Evolutionary conservation across 2,888 invertebrate genomes (phyloP).

Genomic region (Tyria jacobaeae): DNA sequence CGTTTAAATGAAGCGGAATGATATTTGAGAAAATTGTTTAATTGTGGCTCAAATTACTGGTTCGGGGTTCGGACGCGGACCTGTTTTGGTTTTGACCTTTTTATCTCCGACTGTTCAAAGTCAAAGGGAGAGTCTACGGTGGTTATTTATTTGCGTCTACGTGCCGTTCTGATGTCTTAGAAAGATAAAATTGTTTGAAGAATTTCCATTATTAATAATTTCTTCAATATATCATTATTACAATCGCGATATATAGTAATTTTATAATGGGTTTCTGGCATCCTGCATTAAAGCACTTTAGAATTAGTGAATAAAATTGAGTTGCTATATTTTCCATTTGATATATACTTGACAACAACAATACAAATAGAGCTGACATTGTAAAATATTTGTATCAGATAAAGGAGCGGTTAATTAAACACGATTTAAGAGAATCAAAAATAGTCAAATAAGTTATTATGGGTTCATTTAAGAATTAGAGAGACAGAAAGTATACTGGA

Average conservation of each 20-base stretch:
- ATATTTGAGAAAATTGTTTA: slow-evolving; percentile 85
- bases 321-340: neutral
- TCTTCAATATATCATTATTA: neutral
- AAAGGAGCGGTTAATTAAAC: neutral
- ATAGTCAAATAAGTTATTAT: no score
- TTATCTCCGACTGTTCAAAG: slow-evolving; percentile 54
- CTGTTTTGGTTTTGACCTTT: slow-evolving; percentile 65
- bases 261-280: neutral
- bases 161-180: neutral
- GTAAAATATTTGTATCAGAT: neutral
- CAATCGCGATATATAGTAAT: neutral
- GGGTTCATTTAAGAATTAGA: no score
- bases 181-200: neutral
- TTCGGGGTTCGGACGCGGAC: slow-evolving; percentile 66
- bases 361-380: neutral
- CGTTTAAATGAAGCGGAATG: slow-evolving; percentile 75
- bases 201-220: neutral
- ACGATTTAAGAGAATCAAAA: no score
- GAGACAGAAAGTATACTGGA: no score
- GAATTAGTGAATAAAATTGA: neutral
- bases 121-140: slow-evolving; percentile 39
- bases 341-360: no score
- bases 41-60: slow-evolving; percentile 81
- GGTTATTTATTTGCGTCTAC: slow-evolving; percentile 25
- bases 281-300: no score